Evolutionary conservation across 2,888 invertebrate genomes (phyloP).

Genomic region (Caenorhabditis angaria): DNA sequence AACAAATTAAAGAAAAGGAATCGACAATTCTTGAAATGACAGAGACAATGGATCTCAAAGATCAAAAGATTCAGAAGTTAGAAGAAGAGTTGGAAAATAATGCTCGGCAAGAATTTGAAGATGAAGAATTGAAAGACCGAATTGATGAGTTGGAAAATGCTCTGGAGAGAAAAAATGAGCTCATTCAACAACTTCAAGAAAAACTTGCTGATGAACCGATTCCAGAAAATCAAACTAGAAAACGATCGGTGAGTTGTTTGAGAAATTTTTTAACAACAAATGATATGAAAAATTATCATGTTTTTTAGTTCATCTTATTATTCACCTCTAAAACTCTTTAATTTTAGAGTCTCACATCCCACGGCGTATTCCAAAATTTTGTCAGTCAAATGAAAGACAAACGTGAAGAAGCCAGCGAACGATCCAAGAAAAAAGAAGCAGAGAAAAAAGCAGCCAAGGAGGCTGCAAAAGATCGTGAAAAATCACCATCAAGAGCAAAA

Average conservation of each 20-base stretch:
- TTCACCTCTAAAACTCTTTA: background rate
- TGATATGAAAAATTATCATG: background rate
- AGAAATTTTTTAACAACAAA: background rate
- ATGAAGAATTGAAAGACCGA: slow-evolving; percentile 42
- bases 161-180: slow-evolving; percentile 45
- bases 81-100: slow-evolving; percentile 39
- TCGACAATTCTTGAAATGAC: slow-evolving; percentile 29
- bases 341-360: slow-evolving; percentile 50
- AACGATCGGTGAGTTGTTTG: slow-evolving; percentile 49
- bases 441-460: slow-evolving; percentile 57
- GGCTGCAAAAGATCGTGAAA: slow-evolving; percentile 57
- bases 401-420: slow-evolving; percentile 50
- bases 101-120: slow-evolving; percentile 25
- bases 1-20: slow-evolving; percentile 34
- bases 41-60: slow-evolving; percentile 43
- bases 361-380: slow-evolving; percentile 59
- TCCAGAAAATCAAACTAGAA: slow-evolving; percentile 50
- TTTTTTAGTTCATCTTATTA: background rate
- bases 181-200: slow-evolving; percentile 54
- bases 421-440: slow-evolving; percentile 52
- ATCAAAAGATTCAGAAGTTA: slow-evolving; percentile 33
- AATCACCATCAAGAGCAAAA: slow-evolving; percentile 53
- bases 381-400: slow-evolving; percentile 59
- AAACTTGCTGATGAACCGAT: slow-evolving; percentile 43
- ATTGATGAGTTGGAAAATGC: slow-evolving; percentile 54